A percentile compares a stretch with the other conserved stretches of the same genome.
These are phyloP conservation scores for Chitala chitala DNA, from an alignment of 2,113 vertebrate genomes.

Conservation along the genomic window DNA sequence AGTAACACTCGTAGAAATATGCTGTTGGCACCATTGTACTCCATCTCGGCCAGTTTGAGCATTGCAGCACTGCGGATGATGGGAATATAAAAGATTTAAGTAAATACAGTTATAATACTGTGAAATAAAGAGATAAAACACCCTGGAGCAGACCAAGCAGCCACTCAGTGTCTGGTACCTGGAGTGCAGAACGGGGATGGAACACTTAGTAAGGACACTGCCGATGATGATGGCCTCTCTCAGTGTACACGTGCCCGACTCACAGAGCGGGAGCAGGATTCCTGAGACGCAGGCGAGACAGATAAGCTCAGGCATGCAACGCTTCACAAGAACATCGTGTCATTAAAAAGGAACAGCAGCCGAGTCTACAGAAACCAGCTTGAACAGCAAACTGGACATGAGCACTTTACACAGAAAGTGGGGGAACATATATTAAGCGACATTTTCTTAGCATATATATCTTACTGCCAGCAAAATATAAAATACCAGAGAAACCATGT, in stretches of 20 bases:
- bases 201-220: slow-evolving; percentile 91
- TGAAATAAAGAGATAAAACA: neutral
- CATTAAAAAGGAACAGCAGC: neutral
- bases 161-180: slow-evolving; percentile 62
- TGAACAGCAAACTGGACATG: neutral
- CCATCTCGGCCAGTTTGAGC: slow-evolving; percentile 95
- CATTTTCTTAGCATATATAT: too few relatives aligned
- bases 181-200: slow-evolving; percentile 91
- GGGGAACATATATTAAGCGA: too few relatives aligned
- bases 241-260: slow-evolving; percentile 89
- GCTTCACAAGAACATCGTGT: neutral
- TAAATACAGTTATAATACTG: neutral
- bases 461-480: too few relatives aligned
- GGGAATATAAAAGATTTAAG: neutral
- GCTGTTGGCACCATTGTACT: slow-evolving; percentile 92
- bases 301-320: neutral
- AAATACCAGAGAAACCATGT: too few relatives aligned
- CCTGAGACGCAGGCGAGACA: slow-evolving; percentile 54
- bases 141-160: too few relatives aligned
- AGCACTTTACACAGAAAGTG: too few relatives aligned
- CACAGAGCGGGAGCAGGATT: slow-evolving; percentile 90
- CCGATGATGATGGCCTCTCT: slow-evolving; percentile 92
- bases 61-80: slow-evolving; percentile 73
- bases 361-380: too few relatives aligned
- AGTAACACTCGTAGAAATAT: slow-evolving; percentile 91